Conservation (phyloP, 2,888 invertebrate species). For the Latheticus oryzae region DNA sequence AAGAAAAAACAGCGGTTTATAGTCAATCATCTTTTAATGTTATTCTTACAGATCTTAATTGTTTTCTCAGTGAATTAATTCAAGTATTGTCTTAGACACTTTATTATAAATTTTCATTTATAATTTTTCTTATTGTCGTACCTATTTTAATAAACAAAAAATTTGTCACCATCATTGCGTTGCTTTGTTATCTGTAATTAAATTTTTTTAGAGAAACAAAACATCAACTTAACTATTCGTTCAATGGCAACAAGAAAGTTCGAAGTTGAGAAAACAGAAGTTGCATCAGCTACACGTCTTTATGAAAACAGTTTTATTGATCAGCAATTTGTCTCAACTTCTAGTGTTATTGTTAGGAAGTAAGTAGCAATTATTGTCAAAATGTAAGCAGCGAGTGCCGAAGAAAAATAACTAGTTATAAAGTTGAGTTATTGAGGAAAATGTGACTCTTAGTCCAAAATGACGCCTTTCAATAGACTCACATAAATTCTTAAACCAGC, state of each 20-base stretch:
- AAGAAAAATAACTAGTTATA: constrained; percentile 18
- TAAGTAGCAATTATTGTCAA: constrained; percentile 23
- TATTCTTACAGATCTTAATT: constrained; percentile 18
- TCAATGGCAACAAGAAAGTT: no score
- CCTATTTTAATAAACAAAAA: no score
- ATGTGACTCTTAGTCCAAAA: neutral
- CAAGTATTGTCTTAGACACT: constrained; percentile 4
- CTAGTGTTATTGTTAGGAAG: constrained; percentile 11
- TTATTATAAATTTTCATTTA: constrained; percentile 15
- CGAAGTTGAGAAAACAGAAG: constrained; percentile 2
- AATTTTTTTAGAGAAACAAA: no score
- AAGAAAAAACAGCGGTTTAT: constrained; percentile 16
- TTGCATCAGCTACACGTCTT: constrained; percentile 11
- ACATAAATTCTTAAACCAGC: constrained; percentile 20
- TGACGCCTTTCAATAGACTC: constrained; percentile 6
- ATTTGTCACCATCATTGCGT: no score
- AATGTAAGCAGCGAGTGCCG: neutral
- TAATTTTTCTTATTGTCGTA: no score
- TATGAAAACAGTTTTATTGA: constrained; percentile 24
- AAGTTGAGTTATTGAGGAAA: constrained; percentile 12
- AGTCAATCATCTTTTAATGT: constrained; percentile 8
- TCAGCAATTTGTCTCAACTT: constrained; percentile 5
- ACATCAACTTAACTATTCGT: no score
- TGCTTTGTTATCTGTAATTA: no score
- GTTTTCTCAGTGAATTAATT: constrained; percentile 6